Evolutionary conservation across 1,140 invertebrate genomes (phyloP).

Genomic region (Drosophila erecta): DNA sequence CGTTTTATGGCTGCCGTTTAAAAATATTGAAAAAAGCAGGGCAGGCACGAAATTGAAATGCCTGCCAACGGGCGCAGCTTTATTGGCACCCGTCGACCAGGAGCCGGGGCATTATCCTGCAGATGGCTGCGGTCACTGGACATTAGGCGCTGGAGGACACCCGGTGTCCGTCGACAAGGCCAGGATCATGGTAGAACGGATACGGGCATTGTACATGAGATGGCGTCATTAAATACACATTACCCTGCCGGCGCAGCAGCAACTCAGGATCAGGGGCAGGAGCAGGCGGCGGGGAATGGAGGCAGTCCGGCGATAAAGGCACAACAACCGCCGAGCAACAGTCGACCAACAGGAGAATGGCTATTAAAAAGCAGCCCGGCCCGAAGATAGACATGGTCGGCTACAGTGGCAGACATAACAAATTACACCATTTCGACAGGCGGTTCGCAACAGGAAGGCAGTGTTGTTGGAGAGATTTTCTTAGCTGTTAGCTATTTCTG

Average conservation of each 20-base stretch:
- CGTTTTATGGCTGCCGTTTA: slow-evolving; percentile 64
- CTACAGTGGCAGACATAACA: slow-evolving; percentile 64
- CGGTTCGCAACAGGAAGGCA: slow-evolving; percentile 1
- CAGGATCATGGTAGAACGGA: slow-evolving; percentile 50
- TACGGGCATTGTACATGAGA: slow-evolving; percentile 79
- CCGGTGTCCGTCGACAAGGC: slow-evolving; percentile 40
- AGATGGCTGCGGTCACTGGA: slow-evolving; percentile 53
- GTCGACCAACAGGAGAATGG: slow-evolving; percentile 63
- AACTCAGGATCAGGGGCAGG: neutral
- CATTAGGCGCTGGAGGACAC: slow-evolving; percentile 65
- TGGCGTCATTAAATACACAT: slow-evolving; percentile 83
- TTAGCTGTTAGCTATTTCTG: neutral
- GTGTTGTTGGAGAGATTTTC: slow-evolving; percentile 7
- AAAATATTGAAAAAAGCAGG: slow-evolving; percentile 63
- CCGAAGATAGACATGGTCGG: slow-evolving; percentile 45
- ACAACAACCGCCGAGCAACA: slow-evolving; percentile 57
- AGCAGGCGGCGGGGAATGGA: neutral
- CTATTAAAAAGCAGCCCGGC: slow-evolving; percentile 70
- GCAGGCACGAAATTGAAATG: slow-evolving; percentile 55
- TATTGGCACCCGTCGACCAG: slow-evolving; percentile 61
- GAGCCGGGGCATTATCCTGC: slow-evolving; percentile 34
- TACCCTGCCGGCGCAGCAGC: slow-evolving; percentile 46
- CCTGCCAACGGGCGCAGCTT: slow-evolving; percentile 54
- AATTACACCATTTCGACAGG: slow-evolving; percentile 71
- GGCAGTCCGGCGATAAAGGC: slow-evolving; percentile 57